Evolutionary conservation across 2,797 vertebrate genomes (phyloP).

Genomic region (Hybognathus amarus): DNA sequence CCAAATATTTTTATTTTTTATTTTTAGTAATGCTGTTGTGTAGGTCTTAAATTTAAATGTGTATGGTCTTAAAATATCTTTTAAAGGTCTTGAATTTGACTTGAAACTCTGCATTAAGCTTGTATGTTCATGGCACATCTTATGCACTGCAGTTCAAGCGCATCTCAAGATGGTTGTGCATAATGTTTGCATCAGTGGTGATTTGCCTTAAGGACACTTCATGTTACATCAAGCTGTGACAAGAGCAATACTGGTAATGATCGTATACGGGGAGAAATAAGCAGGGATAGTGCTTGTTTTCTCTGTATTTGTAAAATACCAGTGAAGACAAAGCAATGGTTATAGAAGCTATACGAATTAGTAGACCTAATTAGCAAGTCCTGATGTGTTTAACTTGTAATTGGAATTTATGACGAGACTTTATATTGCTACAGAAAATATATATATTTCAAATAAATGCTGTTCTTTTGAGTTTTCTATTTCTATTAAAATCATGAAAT

Average conservation of each 20-base stretch:
- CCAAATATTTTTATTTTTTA: too few species aligned
- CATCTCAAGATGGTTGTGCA: not conserved
- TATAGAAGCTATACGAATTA: not conserved
- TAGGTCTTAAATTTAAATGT: too few species aligned
- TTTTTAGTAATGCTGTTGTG: too few species aligned
- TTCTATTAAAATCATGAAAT: not conserved
- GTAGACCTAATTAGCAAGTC: not conserved
- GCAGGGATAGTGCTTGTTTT: not conserved
- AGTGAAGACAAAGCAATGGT: not conserved
- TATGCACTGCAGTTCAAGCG: constrained; percentile 29
- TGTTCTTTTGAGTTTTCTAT: not conserved
- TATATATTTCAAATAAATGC: not conserved
- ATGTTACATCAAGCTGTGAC: constrained; percentile 30
- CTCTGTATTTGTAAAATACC: not conserved
- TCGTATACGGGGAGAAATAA: not conserved
- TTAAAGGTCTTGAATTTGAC: too few species aligned
- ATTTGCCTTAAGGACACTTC: constrained; percentile 35
- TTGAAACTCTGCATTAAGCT: too few species aligned
- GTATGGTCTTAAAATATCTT: too few species aligned
- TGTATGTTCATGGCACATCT: constrained; percentile 14
- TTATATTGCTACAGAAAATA: not conserved
- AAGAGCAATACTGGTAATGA: constrained; percentile 21
- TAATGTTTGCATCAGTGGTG: constrained; percentile 27
- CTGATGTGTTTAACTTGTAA: not conserved
- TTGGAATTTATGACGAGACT: not conserved